A percentile compares a stretch with the other conserved stretches of the same genome.
phyloP scores from a whole-genome alignment of 2,113 vertebrate genomes.

The Neopipo cinnamomea region DNA sequence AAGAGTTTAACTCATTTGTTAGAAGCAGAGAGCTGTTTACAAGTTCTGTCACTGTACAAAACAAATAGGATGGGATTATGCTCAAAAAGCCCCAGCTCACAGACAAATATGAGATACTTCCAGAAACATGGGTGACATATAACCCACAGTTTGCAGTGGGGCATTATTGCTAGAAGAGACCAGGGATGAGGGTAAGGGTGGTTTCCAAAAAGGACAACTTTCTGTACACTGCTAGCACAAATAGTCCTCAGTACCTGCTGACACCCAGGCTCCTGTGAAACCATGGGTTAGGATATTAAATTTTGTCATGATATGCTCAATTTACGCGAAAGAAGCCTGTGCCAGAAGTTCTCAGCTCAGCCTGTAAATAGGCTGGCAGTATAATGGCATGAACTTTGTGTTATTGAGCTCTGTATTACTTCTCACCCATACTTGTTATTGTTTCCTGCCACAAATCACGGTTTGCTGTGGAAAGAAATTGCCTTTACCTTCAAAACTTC shows the following conservation, averaged over 20 bases:
- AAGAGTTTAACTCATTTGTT: neutral
- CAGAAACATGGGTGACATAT: neutral
- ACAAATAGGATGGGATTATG: neutral
- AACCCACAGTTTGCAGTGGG: neutral
- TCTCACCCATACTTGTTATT: neutral
- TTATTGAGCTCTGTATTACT: neutral
- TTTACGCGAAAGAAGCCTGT: neutral
- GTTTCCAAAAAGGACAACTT: neutral
- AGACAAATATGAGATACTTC: neutral
- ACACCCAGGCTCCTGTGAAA: neutral
- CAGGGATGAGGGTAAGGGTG: rapidly evolving
- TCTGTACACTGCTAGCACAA: neutral
- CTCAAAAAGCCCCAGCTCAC: neutral
- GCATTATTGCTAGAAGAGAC: neutral
- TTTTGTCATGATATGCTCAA: neutral
- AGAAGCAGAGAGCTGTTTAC: neutral
- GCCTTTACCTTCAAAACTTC: neutral
- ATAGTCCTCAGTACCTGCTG: neutral
- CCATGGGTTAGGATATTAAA: neutral
- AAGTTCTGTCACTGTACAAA: neutral
- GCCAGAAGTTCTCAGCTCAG: neutral
- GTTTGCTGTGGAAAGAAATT: neutral
- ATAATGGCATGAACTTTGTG: neutral
- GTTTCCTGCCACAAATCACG: neutral
- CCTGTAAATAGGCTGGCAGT: neutral